phyloP scores from a whole-genome alignment of 2,888 invertebrate genomes.

The Cheilosia variabilis region DNA sequence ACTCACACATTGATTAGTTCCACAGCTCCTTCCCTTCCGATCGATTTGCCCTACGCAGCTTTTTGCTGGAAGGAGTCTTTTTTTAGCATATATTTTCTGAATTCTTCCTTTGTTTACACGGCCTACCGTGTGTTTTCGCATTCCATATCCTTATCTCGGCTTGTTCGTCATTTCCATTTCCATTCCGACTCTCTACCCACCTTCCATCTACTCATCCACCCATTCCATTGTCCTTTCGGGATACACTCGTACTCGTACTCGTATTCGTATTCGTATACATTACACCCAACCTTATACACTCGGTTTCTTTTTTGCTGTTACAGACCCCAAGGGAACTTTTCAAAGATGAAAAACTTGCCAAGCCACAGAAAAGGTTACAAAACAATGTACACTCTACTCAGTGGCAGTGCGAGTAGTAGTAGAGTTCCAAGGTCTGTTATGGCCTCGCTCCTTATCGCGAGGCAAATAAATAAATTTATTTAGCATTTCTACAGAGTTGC shows the following conservation, averaged over 20 bases:
- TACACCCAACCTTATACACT: not conserved
- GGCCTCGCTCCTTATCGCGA: conserved; percentile 43
- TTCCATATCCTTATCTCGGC: conserved; percentile 7
- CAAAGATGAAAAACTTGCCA: conserved; percentile 69
- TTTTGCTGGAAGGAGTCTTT: not conserved
- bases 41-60: no score
- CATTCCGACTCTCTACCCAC: not conserved
- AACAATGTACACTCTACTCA: conserved; percentile 22
- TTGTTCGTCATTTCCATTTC: conserved; percentile 21
- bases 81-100: not conserved
- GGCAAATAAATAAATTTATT: conserved; percentile 67
- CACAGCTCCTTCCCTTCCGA: no score
- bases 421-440: conserved; percentile 41
- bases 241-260: not conserved
- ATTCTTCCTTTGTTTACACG: not conserved
- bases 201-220: not conserved
- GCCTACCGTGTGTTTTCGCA: not conserved
- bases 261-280: not conserved
- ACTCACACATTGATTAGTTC: no score
- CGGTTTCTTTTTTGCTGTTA: conserved; percentile 7
- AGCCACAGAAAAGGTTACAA: conserved; percentile 54
- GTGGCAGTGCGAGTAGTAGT: not conserved
- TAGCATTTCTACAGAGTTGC: conserved; percentile 41
- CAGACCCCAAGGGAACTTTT: conserved; percentile 63
- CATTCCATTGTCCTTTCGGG: conserved; percentile 51